A percentile compares a stretch with the other conserved stretches of the same genome.
Evolutionary conservation across 2,888 invertebrate genomes (phyloP).

Genomic region (Celastrina argiolus): DNA sequence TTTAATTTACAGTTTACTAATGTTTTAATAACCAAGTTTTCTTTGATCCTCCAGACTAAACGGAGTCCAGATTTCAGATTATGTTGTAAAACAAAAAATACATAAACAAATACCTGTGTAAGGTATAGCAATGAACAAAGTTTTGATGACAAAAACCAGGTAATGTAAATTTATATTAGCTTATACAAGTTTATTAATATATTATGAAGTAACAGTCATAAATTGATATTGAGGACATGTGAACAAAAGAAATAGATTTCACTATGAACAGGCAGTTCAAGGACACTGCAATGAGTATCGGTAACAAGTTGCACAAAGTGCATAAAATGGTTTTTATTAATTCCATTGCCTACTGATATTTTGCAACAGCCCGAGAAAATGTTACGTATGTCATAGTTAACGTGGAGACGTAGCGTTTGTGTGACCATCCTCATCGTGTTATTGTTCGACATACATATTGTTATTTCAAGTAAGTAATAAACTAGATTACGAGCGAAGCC

Average conservation of each 20-base stretch:
- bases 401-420: background rate
- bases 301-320: constrained; percentile 26
- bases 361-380: background rate
- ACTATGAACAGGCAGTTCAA: constrained; percentile 15
- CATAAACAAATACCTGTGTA: too few species aligned
- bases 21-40: too few species aligned
- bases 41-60: too few species aligned
- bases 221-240: constrained; percentile 11
- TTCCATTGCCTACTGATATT: constrained; percentile 1
- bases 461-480: constrained; percentile 61
- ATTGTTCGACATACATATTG: constrained; percentile 57
- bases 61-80: too few species aligned
- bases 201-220: background rate
- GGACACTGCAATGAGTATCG: constrained; percentile 17
- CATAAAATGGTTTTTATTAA: constrained; percentile 8
- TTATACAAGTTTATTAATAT: background rate
- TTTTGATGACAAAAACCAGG: too few species aligned
- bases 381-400: background rate
- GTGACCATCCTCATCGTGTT: constrained; percentile 41
- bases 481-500: constrained; percentile 55
- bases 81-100: too few species aligned
- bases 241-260: constrained; percentile 22
- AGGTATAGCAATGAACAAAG: too few species aligned
- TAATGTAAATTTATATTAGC: too few species aligned
- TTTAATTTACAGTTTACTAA: too few species aligned